Conservation (phyloP, 2,113 vertebrate genomes). For the Zosterops borbonicus region DNA sequence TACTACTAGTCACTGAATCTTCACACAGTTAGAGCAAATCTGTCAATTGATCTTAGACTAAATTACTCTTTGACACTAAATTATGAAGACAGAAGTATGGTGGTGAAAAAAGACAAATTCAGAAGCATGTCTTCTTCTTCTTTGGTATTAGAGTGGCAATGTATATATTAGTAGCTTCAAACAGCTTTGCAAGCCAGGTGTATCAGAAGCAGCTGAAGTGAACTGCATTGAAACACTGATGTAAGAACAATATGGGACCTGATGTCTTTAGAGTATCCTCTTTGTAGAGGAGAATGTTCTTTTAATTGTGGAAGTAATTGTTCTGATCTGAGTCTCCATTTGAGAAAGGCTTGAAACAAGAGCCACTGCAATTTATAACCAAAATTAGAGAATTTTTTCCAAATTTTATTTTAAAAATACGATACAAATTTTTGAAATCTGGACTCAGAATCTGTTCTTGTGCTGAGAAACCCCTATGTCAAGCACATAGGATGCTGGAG, state of each 20-base stretch:
- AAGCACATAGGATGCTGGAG: not conserved
- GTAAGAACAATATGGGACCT: not conserved
- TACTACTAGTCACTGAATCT: not conserved
- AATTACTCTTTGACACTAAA: not conserved
- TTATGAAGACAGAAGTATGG: not conserved
- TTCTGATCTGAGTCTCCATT: not conserved
- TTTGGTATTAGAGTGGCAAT: not conserved
- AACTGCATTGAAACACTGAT: not conserved
- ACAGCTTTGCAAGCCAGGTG: not conserved
- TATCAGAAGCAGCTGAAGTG: not conserved
- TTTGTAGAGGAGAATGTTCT: not conserved
- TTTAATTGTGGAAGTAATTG: not conserved
- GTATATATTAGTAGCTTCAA: not conserved
- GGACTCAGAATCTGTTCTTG: not conserved
- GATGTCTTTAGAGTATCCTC: not conserved
- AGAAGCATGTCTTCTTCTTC: not conserved
- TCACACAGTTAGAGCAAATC: not conserved
- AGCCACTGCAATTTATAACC: not conserved
- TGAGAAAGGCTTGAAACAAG: not conserved
- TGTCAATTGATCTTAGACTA: not conserved
- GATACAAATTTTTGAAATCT: not conserved
- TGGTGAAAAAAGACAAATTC: not conserved
- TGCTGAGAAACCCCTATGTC: not conserved
- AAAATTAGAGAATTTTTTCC: not conserved
- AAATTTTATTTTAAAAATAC: not conserved